A percentile compares a stretch with the other conserved stretches of the same genome.
Evolutionary conservation across 92 coral and sea anemone species (phyloP).

Genomic region (Porites divaricata): DNA sequence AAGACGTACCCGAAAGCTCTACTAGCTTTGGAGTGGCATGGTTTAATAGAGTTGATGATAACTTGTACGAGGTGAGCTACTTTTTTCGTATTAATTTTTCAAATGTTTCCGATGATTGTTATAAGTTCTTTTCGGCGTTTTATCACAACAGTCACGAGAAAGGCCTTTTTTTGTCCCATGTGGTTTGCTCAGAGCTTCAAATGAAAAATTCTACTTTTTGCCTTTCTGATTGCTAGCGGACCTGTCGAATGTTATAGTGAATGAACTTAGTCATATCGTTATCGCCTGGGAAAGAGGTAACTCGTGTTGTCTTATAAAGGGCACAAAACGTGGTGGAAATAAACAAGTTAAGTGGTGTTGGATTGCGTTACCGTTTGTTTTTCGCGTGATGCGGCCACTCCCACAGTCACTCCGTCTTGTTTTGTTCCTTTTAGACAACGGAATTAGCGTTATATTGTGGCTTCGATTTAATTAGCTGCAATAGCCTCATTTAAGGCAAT

Average conservation of each 20-base stretch:
- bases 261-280: not conserved
- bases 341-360: not conserved
- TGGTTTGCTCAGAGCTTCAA: not conserved
- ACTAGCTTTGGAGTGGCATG: slow-evolving; percentile 76
- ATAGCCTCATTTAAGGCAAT: no score
- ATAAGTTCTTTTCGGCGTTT: not conserved
- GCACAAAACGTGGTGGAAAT: not conserved
- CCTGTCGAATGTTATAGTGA: not conserved
- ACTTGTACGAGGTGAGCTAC: slow-evolving; percentile 78
- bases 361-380: slow-evolving; percentile 1
- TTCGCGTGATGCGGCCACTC: slow-evolving; percentile 35
- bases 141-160: not conserved
- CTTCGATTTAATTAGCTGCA: no score
- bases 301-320: not conserved
- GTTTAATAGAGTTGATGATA: slow-evolving; percentile 77
- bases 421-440: no score
- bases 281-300: not conserved
- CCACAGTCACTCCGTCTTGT: slow-evolving; percentile 1
- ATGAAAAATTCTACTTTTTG: not conserved
- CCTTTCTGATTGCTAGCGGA: not conserved
- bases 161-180: not conserved
- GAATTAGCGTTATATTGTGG: no score
- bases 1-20: slow-evolving; percentile 72
- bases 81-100: not conserved
- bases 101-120: not conserved